phyloP scores from a whole-genome alignment of 2,888 invertebrate species.

The Merodon equestris region DNA sequence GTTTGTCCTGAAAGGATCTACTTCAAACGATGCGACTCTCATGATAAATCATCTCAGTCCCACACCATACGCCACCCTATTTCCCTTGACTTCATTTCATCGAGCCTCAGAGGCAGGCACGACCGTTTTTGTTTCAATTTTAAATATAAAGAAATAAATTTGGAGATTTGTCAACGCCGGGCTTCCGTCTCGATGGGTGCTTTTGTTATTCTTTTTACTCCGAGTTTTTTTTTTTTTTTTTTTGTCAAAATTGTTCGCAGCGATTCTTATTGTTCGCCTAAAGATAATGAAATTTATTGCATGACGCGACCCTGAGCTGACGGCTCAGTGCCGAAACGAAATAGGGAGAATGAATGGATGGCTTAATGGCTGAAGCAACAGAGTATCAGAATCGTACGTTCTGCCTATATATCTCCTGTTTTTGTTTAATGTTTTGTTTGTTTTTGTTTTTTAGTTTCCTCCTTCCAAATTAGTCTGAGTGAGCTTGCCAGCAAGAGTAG shows the following conservation, averaged over 20 bases:
- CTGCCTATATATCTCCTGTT: constrained; percentile 28
- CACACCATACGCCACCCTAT: constrained; percentile 12
- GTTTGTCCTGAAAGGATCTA: constrained; percentile 38
- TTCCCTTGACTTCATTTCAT: constrained; percentile 24
- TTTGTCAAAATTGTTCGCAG: constrained; percentile 39
- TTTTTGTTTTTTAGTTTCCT: too few species aligned
- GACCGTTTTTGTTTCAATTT: constrained; percentile 63
- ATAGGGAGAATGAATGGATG: not conserved
- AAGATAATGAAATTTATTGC: constrained; percentile 66
- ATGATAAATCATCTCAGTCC: constrained; percentile 50
- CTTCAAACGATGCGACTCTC: constrained; percentile 27
- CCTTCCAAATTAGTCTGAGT: constrained; percentile 42
- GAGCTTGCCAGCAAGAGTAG: constrained; percentile 35
- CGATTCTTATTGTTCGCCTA: constrained; percentile 46
- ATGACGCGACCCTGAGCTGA: constrained; percentile 46
- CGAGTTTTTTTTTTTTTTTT: constrained; percentile 26
- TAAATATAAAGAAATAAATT: constrained; percentile 66
- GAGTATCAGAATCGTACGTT: constrained; percentile 19
- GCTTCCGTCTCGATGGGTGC: too few species aligned
- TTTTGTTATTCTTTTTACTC: too few species aligned
- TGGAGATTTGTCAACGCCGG: constrained; percentile 59
- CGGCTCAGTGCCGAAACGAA: not conserved
- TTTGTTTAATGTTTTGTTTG: too few species aligned
- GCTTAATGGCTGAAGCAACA: constrained; percentile 25
- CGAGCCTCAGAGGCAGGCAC: not conserved